A percentile compares a stretch with the other conserved stretches of the same genome.
These are phyloP conservation scores for Microcebus lehilahytsara DNA, from an alignment of 2,113 vertebrate species.

Conservation along the genomic window DNA sequence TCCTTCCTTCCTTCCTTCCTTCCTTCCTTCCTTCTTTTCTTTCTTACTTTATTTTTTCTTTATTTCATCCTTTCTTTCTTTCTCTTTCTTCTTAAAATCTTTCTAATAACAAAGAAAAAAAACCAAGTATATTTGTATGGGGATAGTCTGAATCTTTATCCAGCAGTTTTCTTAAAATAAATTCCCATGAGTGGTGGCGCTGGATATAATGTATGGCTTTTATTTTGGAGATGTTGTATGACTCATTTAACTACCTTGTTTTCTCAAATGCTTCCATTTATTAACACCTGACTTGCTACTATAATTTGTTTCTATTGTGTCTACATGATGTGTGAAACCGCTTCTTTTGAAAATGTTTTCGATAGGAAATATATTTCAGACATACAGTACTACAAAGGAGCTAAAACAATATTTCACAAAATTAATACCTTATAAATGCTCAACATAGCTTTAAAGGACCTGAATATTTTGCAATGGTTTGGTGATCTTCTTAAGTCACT, in stretches of 20 bases:
- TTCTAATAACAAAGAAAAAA: neutral
- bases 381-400: neutral
- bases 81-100: neutral
- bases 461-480: neutral
- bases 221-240: neutral
- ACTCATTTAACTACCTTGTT: neutral
- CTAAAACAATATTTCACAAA: neutral
- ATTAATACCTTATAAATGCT: neutral
- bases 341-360: neutral
- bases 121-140: neutral
- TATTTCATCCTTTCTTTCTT: neutral
- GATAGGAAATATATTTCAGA: neutral
- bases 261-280: neutral
- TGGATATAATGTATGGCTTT: neutral
- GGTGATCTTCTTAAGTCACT: neutral
- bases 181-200: fast-evolving
- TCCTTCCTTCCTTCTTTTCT: neutral
- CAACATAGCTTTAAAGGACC: neutral
- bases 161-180: neutral
- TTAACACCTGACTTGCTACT: neutral
- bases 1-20: neutral
- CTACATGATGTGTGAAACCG: neutral
- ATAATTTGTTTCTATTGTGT: neutral
- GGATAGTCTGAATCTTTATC: neutral
- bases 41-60: too few species aligned